Evolutionary conservation across 2,113 vertebrate genomes (phyloP).

Genomic region (Amazona vittata): DNA sequence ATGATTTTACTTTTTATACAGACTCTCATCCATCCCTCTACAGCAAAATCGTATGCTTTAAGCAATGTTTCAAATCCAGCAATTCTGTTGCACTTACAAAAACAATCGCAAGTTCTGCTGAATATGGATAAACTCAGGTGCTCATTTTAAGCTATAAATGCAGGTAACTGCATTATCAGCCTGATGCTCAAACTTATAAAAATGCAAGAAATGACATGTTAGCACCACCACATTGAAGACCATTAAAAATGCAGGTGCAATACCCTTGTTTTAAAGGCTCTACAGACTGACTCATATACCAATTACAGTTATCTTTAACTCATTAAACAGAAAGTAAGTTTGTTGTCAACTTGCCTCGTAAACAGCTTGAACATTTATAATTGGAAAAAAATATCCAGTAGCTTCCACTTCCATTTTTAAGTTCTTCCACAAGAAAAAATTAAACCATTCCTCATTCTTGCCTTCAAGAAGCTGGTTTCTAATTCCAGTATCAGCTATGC

Average conservation of each 20-base stretch:
- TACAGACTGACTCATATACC: background rate
- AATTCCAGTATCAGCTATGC: background rate
- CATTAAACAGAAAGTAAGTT: constrained; percentile 9
- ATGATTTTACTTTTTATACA: background rate
- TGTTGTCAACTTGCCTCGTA: background rate
- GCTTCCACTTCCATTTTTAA: background rate
- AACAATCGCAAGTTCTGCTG: background rate
- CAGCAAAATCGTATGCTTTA: rapidly evolving
- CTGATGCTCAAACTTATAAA: background rate
- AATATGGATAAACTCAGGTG: rapidly evolving
- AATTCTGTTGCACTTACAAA: background rate
- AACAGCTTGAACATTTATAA: background rate
- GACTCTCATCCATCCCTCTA: rapidly evolving
- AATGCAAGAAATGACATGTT: rapidly evolving
- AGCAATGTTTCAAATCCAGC: background rate
- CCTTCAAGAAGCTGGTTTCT: background rate
- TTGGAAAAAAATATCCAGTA: background rate
- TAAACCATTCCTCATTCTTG: background rate
- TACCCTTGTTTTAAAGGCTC: background rate
- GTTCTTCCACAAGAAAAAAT: background rate
- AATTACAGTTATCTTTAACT: background rate
- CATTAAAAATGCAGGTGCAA: background rate
- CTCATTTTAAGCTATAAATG: background rate
- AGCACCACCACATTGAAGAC: background rate
- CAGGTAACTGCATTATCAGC: background rate